Conservation (phyloP, 2,888 invertebrate genomes). For the Thelaira solivaga region DNA sequence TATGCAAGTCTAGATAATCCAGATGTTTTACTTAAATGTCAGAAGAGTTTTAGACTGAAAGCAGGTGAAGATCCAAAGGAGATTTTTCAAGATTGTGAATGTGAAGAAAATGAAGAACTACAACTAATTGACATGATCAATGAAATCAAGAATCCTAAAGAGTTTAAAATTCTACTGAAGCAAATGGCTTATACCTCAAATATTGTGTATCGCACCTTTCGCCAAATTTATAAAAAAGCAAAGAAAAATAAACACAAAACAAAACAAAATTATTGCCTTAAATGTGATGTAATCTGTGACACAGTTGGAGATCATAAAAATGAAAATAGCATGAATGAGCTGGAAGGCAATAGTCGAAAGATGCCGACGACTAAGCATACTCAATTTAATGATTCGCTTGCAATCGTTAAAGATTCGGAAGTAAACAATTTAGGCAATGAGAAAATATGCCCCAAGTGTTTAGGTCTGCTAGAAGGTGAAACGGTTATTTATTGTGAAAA, state of each 20-base stretch:
- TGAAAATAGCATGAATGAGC: too few species aligned
- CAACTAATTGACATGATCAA: slow-evolving; percentile 26
- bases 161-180: slow-evolving; percentile 33
- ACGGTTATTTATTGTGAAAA: background rate
- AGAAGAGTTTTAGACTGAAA: too few species aligned
- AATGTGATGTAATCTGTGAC: background rate
- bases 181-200: slow-evolving; percentile 28
- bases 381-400: too few species aligned
- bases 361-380: too few species aligned
- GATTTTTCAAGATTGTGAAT: slow-evolving; percentile 31
- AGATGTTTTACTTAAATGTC: too few species aligned
- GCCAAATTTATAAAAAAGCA: slow-evolving; percentile 11
- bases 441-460: background rate
- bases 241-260: background rate
- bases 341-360: too few species aligned
- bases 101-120: background rate
- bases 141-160: slow-evolving; percentile 9
- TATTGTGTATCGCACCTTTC: slow-evolving; percentile 29
- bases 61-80: slow-evolving; percentile 6
- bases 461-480: background rate
- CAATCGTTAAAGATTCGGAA: too few species aligned
- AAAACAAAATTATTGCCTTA: background rate
- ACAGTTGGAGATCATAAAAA: background rate
- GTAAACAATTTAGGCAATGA: background rate
- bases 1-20: too few species aligned